Conservation (phyloP, 2,888 invertebrate genomes). For the Parasteatoda lunata region DNA sequence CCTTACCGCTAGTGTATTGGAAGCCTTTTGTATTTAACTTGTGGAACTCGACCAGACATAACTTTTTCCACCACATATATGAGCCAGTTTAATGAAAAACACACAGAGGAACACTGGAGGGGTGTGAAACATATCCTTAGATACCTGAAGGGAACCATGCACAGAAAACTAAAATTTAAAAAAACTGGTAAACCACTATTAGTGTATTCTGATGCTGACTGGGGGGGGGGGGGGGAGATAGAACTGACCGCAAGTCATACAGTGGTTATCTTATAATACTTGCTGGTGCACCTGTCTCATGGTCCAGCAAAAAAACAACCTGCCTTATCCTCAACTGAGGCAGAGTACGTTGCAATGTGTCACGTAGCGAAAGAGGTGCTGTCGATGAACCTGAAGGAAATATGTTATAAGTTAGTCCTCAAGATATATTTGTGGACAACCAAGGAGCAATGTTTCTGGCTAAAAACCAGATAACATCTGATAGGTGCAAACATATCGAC, state of each 20-base stretch:
- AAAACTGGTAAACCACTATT: constrained; percentile 43
- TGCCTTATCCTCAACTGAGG: constrained; percentile 51
- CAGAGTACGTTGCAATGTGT: constrained; percentile 49
- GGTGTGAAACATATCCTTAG: constrained; percentile 37
- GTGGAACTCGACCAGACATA: too few species aligned
- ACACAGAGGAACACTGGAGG: constrained; percentile 23
- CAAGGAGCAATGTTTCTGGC: too few species aligned
- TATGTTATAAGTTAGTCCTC: too few species aligned
- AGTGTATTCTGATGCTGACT: constrained; percentile 72
- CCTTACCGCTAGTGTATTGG: too few species aligned
- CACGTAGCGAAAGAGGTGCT: neutral
- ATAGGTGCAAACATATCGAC: too few species aligned
- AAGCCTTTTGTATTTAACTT: constrained; percentile 29
- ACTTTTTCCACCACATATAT: constrained; percentile 17
- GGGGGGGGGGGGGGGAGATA: constrained; percentile 71
- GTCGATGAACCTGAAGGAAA: too few species aligned
- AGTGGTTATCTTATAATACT: constrained; percentile 47
- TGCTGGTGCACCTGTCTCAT: constrained; percentile 37
- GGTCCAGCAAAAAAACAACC: constrained; percentile 49
- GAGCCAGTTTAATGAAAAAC: constrained; percentile 35
- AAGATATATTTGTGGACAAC: too few species aligned
- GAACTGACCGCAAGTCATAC: constrained; percentile 72
- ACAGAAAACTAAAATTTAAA: constrained; percentile 16
- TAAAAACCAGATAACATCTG: too few species aligned
- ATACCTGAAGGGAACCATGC: constrained; percentile 35